These are phyloP conservation scores for Catonia carolina DNA, from an alignment of 2,888 invertebrate species.

Conservation along the genomic window DNA sequence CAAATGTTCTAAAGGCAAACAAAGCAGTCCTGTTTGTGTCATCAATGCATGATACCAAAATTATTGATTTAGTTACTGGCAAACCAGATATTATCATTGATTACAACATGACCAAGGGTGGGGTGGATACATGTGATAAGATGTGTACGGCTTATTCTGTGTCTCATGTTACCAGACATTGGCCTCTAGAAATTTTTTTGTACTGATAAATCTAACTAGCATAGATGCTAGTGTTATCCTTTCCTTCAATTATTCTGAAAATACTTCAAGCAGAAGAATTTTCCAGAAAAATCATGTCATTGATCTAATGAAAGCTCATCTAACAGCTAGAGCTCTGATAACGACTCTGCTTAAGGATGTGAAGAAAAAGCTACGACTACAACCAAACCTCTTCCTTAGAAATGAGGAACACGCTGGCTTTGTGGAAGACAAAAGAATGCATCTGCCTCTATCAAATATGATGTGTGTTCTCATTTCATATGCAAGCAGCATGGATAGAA, in stretches of 20 bases:
- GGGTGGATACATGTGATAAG: too few relatives aligned
- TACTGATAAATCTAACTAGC: conserved; percentile 10
- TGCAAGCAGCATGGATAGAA: conserved; percentile 5
- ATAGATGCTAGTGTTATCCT: conserved; percentile 1
- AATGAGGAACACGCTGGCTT: conserved; percentile 9
- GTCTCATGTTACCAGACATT: too few relatives aligned
- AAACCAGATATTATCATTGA: too few relatives aligned
- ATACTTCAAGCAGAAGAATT: too few relatives aligned
- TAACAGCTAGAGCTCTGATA: background rate
- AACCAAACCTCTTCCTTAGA: background rate
- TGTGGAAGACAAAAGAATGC: too few relatives aligned
- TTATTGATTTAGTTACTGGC: conserved; percentile 5
- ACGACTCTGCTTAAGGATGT: background rate
- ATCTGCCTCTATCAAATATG: background rate
- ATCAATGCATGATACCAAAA: conserved; percentile 23
- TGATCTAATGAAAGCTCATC: too few relatives aligned
- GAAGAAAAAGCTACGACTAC: too few relatives aligned
- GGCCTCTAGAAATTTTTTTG: conserved; percentile 22
- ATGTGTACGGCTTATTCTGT: too few relatives aligned
- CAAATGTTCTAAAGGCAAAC: conserved; percentile 18
- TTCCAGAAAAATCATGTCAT: background rate
- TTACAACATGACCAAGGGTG: too few relatives aligned
- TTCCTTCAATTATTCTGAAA: too few relatives aligned
- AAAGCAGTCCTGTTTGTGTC: conserved; percentile 22
- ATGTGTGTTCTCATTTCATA: background rate